These are phyloP conservation scores for Cinara cedri DNA, from an alignment of 2,888 invertebrate genomes.

Conservation along the genomic window DNA sequence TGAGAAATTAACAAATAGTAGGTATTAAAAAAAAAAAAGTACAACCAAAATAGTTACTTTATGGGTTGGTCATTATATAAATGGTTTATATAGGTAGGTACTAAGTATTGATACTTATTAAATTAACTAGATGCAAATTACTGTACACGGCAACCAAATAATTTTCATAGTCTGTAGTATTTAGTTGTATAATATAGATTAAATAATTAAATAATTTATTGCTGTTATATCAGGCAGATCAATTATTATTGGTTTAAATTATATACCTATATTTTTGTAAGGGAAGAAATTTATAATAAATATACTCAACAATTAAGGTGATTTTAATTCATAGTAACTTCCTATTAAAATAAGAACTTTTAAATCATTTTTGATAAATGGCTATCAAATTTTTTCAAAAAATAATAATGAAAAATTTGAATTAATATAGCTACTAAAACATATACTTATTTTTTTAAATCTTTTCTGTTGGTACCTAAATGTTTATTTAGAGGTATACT, in stretches of 20 bases:
- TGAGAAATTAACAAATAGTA: constrained; percentile 33
- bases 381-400: no score
- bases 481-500: not conserved
- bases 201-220: not conserved
- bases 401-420: no score
- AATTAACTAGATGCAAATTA: no score
- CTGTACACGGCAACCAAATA: no score
- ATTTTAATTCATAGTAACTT: not conserved
- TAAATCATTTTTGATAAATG: not conserved
- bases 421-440: no score
- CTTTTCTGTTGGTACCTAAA: no score
- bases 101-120: no score
- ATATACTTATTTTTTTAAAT: no score
- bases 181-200: not conserved
- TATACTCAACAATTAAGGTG: not conserved
- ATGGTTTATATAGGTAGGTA: not conserved
- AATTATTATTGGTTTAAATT: no score
- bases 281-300: not conserved
- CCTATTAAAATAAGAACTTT: not conserved
- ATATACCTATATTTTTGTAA: no score
- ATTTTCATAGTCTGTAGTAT: constrained; percentile 4
- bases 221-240: no score
- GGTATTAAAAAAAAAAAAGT: constrained; percentile 3
- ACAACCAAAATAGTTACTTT: constrained; percentile 28
- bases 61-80: constrained; percentile 15